Conservation (phyloP, 2,797 vertebrate genomes). For the Pterois miles region DNA sequence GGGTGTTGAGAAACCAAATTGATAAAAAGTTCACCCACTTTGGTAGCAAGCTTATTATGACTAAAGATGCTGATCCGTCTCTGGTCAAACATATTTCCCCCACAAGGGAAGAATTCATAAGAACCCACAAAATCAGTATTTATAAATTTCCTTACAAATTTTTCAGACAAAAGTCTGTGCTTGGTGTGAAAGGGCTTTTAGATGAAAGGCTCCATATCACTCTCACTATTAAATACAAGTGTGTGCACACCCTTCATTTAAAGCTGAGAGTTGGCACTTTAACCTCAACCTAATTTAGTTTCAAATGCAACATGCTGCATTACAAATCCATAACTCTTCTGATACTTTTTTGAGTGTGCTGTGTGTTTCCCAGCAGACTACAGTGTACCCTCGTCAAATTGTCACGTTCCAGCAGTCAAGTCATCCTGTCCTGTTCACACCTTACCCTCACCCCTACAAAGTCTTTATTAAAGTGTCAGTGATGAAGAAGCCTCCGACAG, state of each 20-base stretch:
- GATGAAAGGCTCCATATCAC: background rate
- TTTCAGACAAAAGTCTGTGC: too few species aligned
- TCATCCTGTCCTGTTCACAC: background rate
- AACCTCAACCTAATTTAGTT: background rate
- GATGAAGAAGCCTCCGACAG: constrained; percentile 58
- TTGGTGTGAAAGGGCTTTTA: background rate
- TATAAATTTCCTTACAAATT: too few species aligned
- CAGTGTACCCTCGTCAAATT: constrained; percentile 6
- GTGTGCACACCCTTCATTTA: background rate
- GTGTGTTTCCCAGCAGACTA: constrained; percentile 13
- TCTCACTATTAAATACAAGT: too few species aligned
- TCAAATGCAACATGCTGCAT: background rate
- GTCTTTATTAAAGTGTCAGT: constrained; percentile 51
- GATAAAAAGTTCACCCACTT: background rate
- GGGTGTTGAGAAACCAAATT: too few species aligned
- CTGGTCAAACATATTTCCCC: too few species aligned
- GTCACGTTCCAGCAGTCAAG: background rate
- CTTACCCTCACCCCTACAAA: background rate
- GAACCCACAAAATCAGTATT: background rate
- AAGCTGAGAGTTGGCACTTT: background rate
- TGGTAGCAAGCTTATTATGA: background rate
- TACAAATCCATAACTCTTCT: background rate
- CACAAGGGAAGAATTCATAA: background rate
- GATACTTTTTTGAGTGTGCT: background rate
- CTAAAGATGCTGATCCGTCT: too few species aligned